Percentiles rank a stretch among this genome's conserved stretches.
Evolutionary conservation across 2,797 vertebrate genomes (phyloP).

Genomic region (Poliocrania exsul): DNA sequence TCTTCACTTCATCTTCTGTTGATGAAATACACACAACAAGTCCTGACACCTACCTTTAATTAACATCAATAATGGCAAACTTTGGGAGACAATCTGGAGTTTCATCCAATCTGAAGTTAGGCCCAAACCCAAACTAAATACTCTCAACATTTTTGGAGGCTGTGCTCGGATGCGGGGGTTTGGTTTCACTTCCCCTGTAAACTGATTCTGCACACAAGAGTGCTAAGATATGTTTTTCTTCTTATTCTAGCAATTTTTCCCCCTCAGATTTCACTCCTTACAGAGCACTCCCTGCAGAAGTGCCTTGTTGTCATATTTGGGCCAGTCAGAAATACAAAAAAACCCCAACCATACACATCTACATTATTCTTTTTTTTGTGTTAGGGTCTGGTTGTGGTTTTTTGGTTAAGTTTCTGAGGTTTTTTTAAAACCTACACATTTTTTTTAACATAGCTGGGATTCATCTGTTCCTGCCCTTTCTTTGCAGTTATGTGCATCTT

Average conservation of each 20-base stretch:
- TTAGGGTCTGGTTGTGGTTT: background rate
- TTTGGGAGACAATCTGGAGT: background rate
- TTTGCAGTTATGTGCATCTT: background rate
- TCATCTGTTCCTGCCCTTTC: background rate
- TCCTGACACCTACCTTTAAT: background rate
- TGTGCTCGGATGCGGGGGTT: background rate
- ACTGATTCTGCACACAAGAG: background rate
- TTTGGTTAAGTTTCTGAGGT: background rate
- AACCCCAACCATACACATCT: background rate
- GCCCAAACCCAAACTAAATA: constrained; percentile 32
- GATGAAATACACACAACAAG: constrained; percentile 8
- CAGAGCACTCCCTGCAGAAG: background rate
- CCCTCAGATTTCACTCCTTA: background rate
- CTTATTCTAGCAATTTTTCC: background rate
- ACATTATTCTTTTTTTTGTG: background rate
- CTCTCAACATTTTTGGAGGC: background rate
- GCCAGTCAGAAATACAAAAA: background rate
- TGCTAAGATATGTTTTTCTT: background rate
- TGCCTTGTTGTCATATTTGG: background rate
- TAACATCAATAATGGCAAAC: background rate
- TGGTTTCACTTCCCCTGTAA: background rate
- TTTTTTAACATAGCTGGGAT: background rate
- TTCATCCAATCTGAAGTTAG: background rate
- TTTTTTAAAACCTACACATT: background rate
- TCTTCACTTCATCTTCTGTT: background rate